Evolutionary conservation across 2,113 vertebrate genomes (phyloP), one percentile per base, ranked within the genome.

Genomic region (Euleptes europaea): DNA sequence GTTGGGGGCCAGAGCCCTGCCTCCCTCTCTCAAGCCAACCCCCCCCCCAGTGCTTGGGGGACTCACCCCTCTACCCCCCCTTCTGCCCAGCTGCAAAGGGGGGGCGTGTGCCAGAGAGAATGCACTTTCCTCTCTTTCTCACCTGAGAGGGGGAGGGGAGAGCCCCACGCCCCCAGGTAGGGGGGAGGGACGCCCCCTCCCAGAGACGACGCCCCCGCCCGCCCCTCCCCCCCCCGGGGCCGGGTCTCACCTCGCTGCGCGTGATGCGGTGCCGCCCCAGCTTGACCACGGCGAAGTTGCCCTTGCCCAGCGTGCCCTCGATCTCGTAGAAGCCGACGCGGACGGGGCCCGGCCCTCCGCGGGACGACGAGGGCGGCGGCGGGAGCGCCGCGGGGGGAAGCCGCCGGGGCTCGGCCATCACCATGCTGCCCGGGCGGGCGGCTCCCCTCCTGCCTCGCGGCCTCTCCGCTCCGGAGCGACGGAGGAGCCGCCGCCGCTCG

Each of bases 261-360:
- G 98, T 98, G 93, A 99, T 99, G 90, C 98, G 97, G 94, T 99
- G 98, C 94, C 97, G 94, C 60, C 97, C 98, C 95, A 99, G 97
- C 96, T 99, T 99, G 92, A 99, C 98, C 82, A 99, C 98, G 0
- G 98, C 98, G 95, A 99, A 99, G 95, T 98, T 98, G 88, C 98
- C 98, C 94, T 99, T 99, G 92, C 98, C 98, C 92, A 99, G 95
- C 88, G 98, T 99, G 94, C 98, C 97, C 95, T 99, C 98, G 96
- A 99, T 98, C 93, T 99, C 98, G 96, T 99, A 99, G 95, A 99
- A 99, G 92, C 98, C 98, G 95, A 99, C 98, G 91, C 98, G 97
- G 93, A 99, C 98, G 82, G 98, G 98, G 95, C 95, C 97, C 81
- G 98, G 97, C 88, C 95, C 94, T n/a, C 74, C 83, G 75, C 74